These are phyloP conservation scores for Cladorhizidae sp. DNA, from an alignment of 37 sponge, comb jelly and placozoan genomes.

Conservation along the genomic window DNA sequence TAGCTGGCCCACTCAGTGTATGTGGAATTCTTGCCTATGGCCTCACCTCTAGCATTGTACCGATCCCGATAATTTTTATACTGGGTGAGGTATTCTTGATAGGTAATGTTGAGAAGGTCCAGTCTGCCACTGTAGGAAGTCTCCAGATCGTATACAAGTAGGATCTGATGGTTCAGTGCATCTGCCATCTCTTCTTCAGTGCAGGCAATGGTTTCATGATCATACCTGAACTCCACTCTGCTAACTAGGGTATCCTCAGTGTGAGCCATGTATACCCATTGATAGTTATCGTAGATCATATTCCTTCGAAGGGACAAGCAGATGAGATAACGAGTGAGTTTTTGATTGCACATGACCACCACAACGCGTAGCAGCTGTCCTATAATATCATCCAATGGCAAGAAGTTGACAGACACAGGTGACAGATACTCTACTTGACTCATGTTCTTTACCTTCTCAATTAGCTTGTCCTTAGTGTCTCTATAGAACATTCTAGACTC, in stretches of 20 bases:
- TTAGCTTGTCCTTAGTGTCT: background rate
- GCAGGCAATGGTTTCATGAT: background rate
- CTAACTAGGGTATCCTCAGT: background rate
- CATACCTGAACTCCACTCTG: constrained; percentile 3
- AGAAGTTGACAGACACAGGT: background rate
- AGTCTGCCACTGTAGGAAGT: background rate
- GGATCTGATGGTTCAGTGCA: background rate
- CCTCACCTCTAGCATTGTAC: background rate
- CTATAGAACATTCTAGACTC: background rate
- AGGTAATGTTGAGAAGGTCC: background rate
- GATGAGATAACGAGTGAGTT: background rate
- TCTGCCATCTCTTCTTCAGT: background rate
- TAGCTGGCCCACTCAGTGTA: background rate
- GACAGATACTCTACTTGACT: background rate
- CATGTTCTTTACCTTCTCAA: background rate
- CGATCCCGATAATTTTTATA: background rate
- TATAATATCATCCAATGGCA: background rate
- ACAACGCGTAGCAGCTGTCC: background rate
- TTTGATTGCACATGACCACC: background rate
- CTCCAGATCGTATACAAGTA: background rate
- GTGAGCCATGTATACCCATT: constrained; percentile 6
- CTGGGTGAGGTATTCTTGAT: background rate
- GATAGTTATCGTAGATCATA: constrained; percentile 13
- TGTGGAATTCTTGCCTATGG: background rate
- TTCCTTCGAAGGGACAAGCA: constrained; percentile 1